Base-by-base conservation (phyloP, 2,113 vertebrate genomes). In the Corapipo altera region DNA sequence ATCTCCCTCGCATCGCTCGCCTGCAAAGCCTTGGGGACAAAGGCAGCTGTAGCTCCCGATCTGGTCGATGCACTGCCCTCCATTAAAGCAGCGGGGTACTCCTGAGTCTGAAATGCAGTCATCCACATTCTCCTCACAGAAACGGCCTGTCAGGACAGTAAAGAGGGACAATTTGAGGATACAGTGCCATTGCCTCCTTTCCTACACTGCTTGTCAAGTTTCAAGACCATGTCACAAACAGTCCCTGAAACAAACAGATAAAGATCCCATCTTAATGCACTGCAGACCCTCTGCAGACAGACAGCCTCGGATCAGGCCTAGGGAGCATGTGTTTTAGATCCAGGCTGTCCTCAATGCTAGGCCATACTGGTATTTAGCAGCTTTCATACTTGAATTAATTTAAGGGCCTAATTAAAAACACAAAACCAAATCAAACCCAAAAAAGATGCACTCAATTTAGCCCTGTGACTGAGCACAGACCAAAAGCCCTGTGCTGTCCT, bases 1-100 rank as follows among this genome's bases (percentile, higher is more conserved):
- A 93, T 99, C 99, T 2, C 99, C 99, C 89, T 99, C 99, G 1
- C 99, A 99, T 67, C 98, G 98, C 76, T 99, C 98, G 6, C 99
- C 99, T 1, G 98, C 98, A 32, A 99, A 99, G 72, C 99, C 99
- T 3, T 98, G 97, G 20, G 98, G 97, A 48, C 99, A 99, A 57
- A 94, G 85, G 59, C 99, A 99, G 14, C 97, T 98, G 93, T 99
- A 99, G 46, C 98, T 98, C 5, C 99, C 98, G 1, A 99, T 96
- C 27, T 98, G 98, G 26, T 99, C 99, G 28, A 99, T 91, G 86
- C 99, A 99, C 95, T 98, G 98, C 14, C 99, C 99, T 6, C 98
- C 98, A 1, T 99, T 99, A 24, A 98, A 97, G 97, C 99, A 99
- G 75, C 92, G 98, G 2, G 98, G 98, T 6, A 91, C 98, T 30